phyloP scores from a whole-genome alignment of 2,888 invertebrate species.

The Hoplodrina ambigua region DNA sequence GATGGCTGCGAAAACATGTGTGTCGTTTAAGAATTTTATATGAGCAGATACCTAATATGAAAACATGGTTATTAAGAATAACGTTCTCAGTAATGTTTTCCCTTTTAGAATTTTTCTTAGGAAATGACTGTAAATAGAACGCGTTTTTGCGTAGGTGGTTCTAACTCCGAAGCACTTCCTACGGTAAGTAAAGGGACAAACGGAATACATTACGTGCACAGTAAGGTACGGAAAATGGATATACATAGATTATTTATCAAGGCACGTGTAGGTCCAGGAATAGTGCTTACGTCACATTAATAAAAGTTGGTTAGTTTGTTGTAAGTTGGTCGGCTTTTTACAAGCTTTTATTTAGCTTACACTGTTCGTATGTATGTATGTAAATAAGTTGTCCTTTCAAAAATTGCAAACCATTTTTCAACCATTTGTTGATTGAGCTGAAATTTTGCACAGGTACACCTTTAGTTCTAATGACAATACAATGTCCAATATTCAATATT shows the following conservation, averaged over 20 bases:
- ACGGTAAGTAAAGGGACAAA: not conserved
- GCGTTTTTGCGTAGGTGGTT: not conserved
- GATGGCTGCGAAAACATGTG: not conserved
- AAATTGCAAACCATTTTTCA: no score
- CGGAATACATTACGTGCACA: not conserved
- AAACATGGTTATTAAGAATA: slow-evolving; percentile 28
- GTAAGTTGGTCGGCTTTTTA: no score
- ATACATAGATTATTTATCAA: not conserved
- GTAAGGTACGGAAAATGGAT: not conserved
- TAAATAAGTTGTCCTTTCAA: no score
- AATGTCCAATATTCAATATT: no score
- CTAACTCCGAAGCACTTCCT: not conserved
- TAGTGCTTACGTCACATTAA: no score
- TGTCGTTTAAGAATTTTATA: slow-evolving; percentile 12
- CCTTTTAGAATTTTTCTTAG: slow-evolving; percentile 9
- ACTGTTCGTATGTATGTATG: no score
- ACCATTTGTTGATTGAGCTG: no score
- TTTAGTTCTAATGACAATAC: no score
- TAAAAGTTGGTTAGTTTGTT: no score
- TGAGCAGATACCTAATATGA: slow-evolving; percentile 13
- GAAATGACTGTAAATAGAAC: not conserved
- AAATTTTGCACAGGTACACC: no score
- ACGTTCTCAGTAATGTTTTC: not conserved
- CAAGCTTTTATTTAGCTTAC: no score
- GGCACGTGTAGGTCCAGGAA: no score